Conservation (phyloP, 2,113 vertebrate species). For the Globicephala melas region DNA sequence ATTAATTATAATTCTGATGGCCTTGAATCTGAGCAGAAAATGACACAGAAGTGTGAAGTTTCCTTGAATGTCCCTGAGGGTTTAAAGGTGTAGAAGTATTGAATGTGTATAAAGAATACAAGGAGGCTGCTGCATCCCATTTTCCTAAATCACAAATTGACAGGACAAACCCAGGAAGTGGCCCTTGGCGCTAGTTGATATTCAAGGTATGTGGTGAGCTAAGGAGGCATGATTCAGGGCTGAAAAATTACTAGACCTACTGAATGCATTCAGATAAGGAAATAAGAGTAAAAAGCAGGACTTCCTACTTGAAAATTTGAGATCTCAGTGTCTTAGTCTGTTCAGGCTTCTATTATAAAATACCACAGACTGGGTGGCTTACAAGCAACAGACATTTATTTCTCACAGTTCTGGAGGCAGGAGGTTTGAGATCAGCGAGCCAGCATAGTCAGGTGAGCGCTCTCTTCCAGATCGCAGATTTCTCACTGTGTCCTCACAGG, state of each 20-base stretch:
- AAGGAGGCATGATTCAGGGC: constrained; percentile 28
- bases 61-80: constrained; percentile 60
- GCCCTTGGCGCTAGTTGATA: constrained; percentile 66
- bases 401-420: neutral
- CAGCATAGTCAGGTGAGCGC: neutral
- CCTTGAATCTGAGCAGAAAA: constrained; percentile 71
- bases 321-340: neutral
- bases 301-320: neutral
- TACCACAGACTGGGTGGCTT: neutral
- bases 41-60: constrained; percentile 68
- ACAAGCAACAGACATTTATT: neutral
- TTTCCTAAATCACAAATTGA: constrained; percentile 76
- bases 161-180: constrained; percentile 71
- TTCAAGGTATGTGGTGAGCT: constrained; percentile 62
- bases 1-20: constrained; percentile 68
- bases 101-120: constrained; percentile 74
- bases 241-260: constrained; percentile 46
- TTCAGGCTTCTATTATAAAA: neutral
- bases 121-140: constrained; percentile 67
- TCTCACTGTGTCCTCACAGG: neutral
- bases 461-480: neutral
- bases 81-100: constrained; percentile 64
- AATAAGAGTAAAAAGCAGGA: neutral
- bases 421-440: neutral
- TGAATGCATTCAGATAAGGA: constrained; percentile 33